A percentile compares a stretch with the other conserved stretches of the same genome.
phyloP scores from a whole-genome alignment of 1,140 invertebrate species.

The Delia radicum region DNA sequence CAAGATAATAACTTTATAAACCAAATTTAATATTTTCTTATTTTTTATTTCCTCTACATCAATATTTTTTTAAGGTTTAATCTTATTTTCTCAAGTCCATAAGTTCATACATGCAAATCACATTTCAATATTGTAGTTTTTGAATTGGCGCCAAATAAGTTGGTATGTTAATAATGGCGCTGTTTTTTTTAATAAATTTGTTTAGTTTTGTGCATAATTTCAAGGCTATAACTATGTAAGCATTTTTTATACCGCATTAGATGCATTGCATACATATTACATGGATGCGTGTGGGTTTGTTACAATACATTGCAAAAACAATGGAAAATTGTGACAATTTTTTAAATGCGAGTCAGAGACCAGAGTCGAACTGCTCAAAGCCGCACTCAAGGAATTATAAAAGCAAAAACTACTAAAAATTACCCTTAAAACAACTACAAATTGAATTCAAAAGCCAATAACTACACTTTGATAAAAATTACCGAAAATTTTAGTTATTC shows the following conservation, averaged over 20 bases:
- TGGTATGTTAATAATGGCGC: neutral
- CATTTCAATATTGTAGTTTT: neutral
- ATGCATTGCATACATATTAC: neutral
- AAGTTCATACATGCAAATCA: neutral
- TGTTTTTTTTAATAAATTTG: neutral
- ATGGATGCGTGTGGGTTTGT: neutral
- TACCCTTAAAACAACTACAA: too few species aligned
- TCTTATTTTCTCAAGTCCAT: neutral
- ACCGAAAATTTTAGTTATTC: too few species aligned
- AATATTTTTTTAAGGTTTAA: neutral
- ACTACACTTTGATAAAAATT: too few species aligned
- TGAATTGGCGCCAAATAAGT: neutral
- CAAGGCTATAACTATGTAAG: neutral
- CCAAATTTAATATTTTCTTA: neutral
- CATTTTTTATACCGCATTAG: neutral
- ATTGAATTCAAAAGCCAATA: too few species aligned
- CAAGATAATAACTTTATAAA: neutral
- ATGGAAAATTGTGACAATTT: neutral
- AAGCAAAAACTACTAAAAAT: too few species aligned
- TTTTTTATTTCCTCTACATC: neutral
- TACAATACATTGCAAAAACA: neutral
- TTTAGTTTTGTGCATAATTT: conserved; percentile 5
- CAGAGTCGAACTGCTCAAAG: too few species aligned
- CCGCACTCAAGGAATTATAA: too few species aligned
- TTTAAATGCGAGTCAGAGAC: too few species aligned